phyloP scores from a whole-genome alignment of 2,113 vertebrate genomes.

The Morone chrysops region DNA sequence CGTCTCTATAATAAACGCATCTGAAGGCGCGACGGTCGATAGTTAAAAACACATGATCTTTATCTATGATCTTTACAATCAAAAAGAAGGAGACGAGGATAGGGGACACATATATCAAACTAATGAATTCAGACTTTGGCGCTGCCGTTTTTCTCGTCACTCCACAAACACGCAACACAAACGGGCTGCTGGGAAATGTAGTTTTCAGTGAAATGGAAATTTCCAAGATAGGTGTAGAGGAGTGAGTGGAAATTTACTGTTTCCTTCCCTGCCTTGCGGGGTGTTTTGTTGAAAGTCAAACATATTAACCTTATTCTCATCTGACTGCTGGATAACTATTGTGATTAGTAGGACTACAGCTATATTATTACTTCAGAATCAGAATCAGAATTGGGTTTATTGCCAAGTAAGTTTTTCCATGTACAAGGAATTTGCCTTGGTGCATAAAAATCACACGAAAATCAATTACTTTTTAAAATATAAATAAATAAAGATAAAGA shows the following conservation, averaged over 20 bases:
- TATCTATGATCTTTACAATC: no score
- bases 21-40: no score
- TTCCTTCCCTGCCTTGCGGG: slow-evolving; percentile 34
- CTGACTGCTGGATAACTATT: background rate
- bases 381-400: no score
- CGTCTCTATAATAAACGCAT: no score
- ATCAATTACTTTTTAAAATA: no score
- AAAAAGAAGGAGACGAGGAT: background rate
- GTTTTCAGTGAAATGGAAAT: slow-evolving; percentile 76
- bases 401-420: no score
- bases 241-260: slow-evolving; percentile 74
- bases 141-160: background rate
- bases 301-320: slow-evolving; percentile 22
- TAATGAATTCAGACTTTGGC: background rate
- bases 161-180: background rate
- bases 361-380: background rate
- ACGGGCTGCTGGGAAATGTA: slow-evolving; percentile 72
- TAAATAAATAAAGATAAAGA: no score
- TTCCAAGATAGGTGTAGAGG: slow-evolving; percentile 54
- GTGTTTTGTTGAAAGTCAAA: slow-evolving; percentile 55
- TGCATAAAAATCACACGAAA: no score
- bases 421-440: no score
- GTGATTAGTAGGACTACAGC: background rate
- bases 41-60: no score
- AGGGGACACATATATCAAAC: fast-evolving